phyloP scores from a whole-genome alignment of 2,797 vertebrate species.

The Rhynchonycteris naso region DNA sequence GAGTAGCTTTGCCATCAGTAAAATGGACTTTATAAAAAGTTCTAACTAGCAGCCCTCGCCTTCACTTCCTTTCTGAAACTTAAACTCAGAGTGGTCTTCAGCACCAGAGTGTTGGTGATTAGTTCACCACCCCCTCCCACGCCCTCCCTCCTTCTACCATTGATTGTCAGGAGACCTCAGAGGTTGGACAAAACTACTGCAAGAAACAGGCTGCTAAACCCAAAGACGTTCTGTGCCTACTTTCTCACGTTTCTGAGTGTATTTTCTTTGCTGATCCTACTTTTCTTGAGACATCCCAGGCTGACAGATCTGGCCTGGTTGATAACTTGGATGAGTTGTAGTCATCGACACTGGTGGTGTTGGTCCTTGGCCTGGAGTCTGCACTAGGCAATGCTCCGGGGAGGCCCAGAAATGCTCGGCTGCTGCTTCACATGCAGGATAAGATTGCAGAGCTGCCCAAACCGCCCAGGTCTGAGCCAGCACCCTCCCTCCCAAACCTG shows the following conservation, averaged over 20 bases:
- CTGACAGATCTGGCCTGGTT: neutral
- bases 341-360: too few relatives aligned
- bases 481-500: neutral
- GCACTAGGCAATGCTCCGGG: rapidly evolving
- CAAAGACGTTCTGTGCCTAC: neutral
- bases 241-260: neutral
- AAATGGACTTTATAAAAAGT: neutral
- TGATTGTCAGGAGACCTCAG: neutral
- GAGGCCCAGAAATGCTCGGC: neutral
- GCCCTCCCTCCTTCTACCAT: neutral
- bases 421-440: neutral
- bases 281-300: neutral
- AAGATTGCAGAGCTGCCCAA: neutral
- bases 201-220: neutral
- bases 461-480: neutral
- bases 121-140: neutral
- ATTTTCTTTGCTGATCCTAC: neutral
- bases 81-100: neutral
- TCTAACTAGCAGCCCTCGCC: neutral
- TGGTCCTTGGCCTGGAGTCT: neutral
- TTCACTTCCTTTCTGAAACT: neutral
- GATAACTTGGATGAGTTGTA: neutral
- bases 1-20: neutral
- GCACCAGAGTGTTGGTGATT: neutral
- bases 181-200: neutral